Evolutionary conservation across 2,797 vertebrate species (phyloP).

Genomic region (Anisognathus igniventris): DNA sequence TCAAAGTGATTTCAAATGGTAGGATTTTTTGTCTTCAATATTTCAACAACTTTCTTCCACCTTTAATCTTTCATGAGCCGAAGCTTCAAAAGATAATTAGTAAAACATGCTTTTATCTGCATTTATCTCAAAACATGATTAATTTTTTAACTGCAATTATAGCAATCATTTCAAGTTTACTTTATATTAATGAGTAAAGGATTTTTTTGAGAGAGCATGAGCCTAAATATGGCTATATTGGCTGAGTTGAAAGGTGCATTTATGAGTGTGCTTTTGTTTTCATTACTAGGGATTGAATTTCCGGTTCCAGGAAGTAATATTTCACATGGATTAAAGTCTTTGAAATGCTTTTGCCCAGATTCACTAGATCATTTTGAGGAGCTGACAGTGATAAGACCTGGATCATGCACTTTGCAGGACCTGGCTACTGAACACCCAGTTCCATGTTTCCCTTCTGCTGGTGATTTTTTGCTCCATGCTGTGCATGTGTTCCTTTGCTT

Average conservation of each 20-base stretch:
- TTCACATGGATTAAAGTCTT: slow-evolving; percentile 52
- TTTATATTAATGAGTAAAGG: slow-evolving; percentile 53
- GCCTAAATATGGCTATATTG: slow-evolving; percentile 15
- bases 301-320: slow-evolving; percentile 53
- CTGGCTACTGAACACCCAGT: not conserved
- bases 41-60: slow-evolving; percentile 46
- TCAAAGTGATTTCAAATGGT: slow-evolving; percentile 43
- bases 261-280: slow-evolving; percentile 48
- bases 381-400: not conserved
- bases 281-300: slow-evolving; percentile 54
- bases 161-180: slow-evolving; percentile 59
- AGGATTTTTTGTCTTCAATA: slow-evolving; percentile 29
- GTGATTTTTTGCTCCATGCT: not conserved
- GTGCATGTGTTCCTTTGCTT: not conserved
- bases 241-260: slow-evolving; percentile 19
- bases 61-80: slow-evolving; percentile 57
- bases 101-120: slow-evolving; percentile 64
- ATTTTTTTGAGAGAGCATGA: not conserved
- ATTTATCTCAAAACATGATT: slow-evolving; percentile 67
- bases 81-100: slow-evolving; percentile 62
- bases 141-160: slow-evolving; percentile 72
- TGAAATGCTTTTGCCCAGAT: slow-evolving; percentile 24
- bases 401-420: not conserved
- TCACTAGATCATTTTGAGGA: slow-evolving; percentile 23
- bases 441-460: accelerated